Evolutionary conservation across 2,888 invertebrate species (phyloP).

Genomic region (Aethes cnicana): DNA sequence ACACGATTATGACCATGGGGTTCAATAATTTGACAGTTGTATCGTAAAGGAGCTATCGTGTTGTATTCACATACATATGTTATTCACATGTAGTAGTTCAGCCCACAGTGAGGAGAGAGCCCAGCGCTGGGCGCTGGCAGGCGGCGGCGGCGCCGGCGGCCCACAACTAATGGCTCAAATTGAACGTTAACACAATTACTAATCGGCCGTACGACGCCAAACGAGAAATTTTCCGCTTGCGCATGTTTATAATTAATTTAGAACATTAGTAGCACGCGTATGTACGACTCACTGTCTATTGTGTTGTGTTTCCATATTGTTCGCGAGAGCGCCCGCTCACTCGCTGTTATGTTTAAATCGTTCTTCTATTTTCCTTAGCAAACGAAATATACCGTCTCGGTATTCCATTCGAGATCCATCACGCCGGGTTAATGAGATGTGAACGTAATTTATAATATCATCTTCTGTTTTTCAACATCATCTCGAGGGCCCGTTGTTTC

Average conservation of each 20-base stretch:
- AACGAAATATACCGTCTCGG: conserved; percentile 33
- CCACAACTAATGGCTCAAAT: conserved; percentile 47
- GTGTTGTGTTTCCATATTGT: conserved; percentile 52
- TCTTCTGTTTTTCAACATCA: conserved; percentile 27
- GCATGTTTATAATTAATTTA: conserved; percentile 64
- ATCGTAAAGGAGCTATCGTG: background rate
- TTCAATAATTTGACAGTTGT: no score
- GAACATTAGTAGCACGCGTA: conserved; percentile 48
- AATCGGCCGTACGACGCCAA: conserved; percentile 43
- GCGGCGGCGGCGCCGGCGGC: conserved; percentile 21
- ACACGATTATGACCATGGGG: no score
- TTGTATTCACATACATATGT: background rate
- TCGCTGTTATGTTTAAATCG: conserved; percentile 53
- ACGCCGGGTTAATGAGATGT: conserved; percentile 35
- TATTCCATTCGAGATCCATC: conserved; percentile 30
- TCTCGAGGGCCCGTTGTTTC: conserved; percentile 4
- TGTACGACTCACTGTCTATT: conserved; percentile 48
- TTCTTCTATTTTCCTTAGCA: conserved; percentile 48
- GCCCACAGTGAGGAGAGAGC: no score
- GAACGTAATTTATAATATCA: conserved; percentile 32
- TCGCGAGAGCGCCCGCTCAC: conserved; percentile 36
- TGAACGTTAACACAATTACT: conserved; percentile 55
- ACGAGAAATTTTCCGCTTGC: conserved; percentile 49
- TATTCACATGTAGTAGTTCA: background rate
- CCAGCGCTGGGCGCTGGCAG: background rate